These are phyloP conservation scores for Bombus ignitus DNA, from an alignment of 1,140 invertebrate genomes.

Conservation along the genomic window DNA sequence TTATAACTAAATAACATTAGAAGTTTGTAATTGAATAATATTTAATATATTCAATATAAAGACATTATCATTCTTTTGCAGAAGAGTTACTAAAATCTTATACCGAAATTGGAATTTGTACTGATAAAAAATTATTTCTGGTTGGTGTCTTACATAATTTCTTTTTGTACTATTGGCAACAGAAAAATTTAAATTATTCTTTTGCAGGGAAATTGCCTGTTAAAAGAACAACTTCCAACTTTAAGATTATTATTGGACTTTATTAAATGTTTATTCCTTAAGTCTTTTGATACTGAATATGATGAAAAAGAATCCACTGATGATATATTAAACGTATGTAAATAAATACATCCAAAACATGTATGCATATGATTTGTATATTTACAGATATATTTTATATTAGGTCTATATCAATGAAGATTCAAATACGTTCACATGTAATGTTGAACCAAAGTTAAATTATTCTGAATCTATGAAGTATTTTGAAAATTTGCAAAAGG, in stretches of 20 bases:
- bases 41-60: neutral
- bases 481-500: slow-evolving; percentile 40
- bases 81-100: slow-evolving; percentile 54
- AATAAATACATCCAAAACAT: neutral
- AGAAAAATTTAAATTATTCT: neutral
- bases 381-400: neutral
- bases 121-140: slow-evolving; percentile 52
- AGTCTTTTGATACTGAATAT: slow-evolving; percentile 12
- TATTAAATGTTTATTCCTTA: slow-evolving; percentile 48
- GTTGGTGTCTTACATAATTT: slow-evolving; percentile 35
- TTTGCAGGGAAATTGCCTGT: slow-evolving; percentile 59
- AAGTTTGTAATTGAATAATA: neutral
- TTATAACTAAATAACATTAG: neutral
- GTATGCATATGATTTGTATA: slow-evolving; percentile 5
- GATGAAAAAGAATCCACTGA: neutral
- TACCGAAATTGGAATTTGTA: slow-evolving; percentile 60
- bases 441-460: slow-evolving; percentile 37
- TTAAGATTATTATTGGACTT: slow-evolving; percentile 57
- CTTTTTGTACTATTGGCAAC: neutral
- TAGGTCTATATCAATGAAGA: slow-evolving; percentile 31
- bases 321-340: slow-evolving; percentile 46
- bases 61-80: slow-evolving; percentile 28
- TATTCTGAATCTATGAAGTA: slow-evolving; percentile 51
- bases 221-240: slow-evolving; percentile 49
- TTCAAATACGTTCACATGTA: neutral